A percentile compares a stretch with the other conserved stretches of the same genome.
Conservation (phyloP, 2,888 invertebrate genomes). For the Heliothis peltigera region DNA sequence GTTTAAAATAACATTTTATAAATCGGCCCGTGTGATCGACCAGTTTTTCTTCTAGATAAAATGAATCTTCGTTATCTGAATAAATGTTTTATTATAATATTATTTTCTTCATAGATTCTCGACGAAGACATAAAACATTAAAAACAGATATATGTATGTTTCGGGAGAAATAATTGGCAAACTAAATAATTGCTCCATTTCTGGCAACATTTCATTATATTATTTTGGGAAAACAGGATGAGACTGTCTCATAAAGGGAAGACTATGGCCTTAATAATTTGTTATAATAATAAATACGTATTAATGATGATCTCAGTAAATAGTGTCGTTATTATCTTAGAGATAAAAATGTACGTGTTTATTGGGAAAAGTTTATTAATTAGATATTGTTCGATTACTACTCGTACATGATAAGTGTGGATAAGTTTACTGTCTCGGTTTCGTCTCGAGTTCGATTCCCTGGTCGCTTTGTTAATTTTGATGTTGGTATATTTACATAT, state of each 20-base stretch:
- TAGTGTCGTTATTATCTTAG: conserved; percentile 16
- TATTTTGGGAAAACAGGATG: conserved; percentile 58
- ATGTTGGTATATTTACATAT: no score
- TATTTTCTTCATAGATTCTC: neutral
- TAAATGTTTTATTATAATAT: no score
- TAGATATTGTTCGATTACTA: no score
- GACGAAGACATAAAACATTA: conserved; percentile 12
- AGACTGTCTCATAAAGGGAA: conserved; percentile 53
- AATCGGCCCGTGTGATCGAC: no score
- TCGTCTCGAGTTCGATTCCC: no score
- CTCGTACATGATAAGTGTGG: no score
- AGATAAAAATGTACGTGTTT: conserved; percentile 1
- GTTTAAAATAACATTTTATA: no score
- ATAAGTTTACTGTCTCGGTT: no score
- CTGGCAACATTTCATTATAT: conserved; percentile 49
- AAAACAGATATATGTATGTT: conserved; percentile 32
- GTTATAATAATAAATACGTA: conserved; percentile 50
- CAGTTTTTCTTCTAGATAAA: no score
- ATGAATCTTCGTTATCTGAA: no score
- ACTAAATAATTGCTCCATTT: conserved; percentile 49
- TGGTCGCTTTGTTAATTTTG: no score
- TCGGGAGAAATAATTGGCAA: conserved; percentile 28
- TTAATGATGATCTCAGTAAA: conserved; percentile 22
- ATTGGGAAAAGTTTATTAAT: no score
- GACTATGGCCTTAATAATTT: conserved; percentile 42